Evolutionary conservation across 2,888 invertebrate genomes (phyloP), one percentile per base, ranked within the genome.

Genomic region (Netelia virgata): DNA sequence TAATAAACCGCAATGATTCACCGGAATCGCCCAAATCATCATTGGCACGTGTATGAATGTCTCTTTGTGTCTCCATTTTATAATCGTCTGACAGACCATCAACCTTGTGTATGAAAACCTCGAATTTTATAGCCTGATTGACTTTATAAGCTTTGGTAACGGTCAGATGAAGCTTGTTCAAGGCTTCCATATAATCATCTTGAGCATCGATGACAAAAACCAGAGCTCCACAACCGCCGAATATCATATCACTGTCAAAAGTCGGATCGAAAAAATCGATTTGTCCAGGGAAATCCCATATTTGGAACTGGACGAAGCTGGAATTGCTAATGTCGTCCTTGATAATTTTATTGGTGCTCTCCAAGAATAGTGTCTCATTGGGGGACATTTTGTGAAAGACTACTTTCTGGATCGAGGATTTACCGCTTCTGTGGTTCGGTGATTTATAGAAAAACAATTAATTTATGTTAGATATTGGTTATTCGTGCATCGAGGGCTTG

Each of bases 321-420:
- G 97, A 97, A 94, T 99, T 99, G 90, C 98, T 98, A 86, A 99
- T 98, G 92, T 99, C 99, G 94, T 99, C 99, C 94, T 99, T 99
- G 2, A 98, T 98, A 89, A 99, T 98, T 95, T 99, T 98, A 93
- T 98, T 99, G 70, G 99, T 99, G 87, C 99, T 99, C 94, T 99
- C 99, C 87, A 99, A 94, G 93, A 99, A 99, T 76, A 99, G 95
- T 0, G 99, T 99, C 94, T 99, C 99, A 94, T 99, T 99, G 1
- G 99, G 99, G 1, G 99, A 99, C 98, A 99, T 99, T 95, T 99
- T 99, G 94, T 99, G 99, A 93, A 99, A 99, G n/a, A 99, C 99
- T 3, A 99, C 99, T 95, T 99, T 99, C 93, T 99, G 98, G 91
- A 99, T 99, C 0, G 99, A 99, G 73, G 99, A 99, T 94, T 99